phyloP scores from a whole-genome alignment of 2,888 invertebrate species.

The Melanophora roralis region DNA sequence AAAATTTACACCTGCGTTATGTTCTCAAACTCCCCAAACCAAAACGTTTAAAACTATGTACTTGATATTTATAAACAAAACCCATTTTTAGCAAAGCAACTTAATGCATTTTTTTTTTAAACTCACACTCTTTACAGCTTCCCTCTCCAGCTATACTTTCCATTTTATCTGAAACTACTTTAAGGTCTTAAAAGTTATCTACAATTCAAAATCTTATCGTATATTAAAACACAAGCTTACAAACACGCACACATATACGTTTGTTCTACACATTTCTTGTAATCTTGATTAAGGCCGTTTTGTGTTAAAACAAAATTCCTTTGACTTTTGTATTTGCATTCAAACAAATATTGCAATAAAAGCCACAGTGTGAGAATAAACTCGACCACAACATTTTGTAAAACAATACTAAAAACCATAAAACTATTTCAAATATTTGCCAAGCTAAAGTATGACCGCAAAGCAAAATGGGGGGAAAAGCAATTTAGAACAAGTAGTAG shows the following conservation, averaged over 20 bases:
- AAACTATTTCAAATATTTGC: slow-evolving; percentile 58
- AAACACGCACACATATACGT: neutral
- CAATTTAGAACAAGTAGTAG: neutral
- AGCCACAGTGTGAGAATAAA: slow-evolving; percentile 58
- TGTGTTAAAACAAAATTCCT: slow-evolving; percentile 10
- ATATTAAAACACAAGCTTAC: no score
- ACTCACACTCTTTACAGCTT: no score
- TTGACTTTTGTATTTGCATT: neutral
- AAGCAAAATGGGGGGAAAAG: neutral
- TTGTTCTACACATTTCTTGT: neutral
- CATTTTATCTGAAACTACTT: no score
- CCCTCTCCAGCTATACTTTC: no score
- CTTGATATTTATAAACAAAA: no score
- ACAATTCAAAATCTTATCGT: slow-evolving; percentile 7
- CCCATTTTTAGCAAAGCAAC: no score
- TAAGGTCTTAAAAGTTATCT: neutral
- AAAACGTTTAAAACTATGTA: no score
- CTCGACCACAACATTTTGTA: slow-evolving; percentile 51
- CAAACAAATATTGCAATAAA: slow-evolving; percentile 4
- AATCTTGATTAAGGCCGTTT: slow-evolving; percentile 24
- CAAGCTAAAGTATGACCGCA: no score
- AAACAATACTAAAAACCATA: slow-evolving; percentile 35
- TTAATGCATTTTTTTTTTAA: no score
- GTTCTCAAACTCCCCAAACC: no score
- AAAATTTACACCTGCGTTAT: no score